Percentiles rank a stretch among this genome's conserved stretches.
Evolutionary conservation across 53 echinoderm and acorn worm genomes (phyloP).

Genomic region (Astropecten irregularis): DNA sequence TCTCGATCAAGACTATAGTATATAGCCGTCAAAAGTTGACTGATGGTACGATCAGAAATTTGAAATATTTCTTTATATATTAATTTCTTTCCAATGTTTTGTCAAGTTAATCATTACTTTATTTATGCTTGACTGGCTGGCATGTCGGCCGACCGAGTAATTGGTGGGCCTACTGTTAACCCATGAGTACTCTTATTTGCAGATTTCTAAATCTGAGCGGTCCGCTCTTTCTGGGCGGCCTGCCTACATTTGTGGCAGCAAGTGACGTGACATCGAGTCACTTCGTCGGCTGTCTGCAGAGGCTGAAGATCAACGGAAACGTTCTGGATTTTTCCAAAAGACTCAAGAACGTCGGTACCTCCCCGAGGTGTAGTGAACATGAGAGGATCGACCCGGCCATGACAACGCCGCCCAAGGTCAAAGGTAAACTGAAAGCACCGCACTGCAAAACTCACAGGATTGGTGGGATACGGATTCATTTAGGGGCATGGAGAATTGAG

Average conservation of each 20-base stretch:
- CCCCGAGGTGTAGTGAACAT: conserved; percentile 9
- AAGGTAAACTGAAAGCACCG: conserved; percentile 10
- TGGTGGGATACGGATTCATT: too few relatives aligned
- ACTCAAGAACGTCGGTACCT: conserved; percentile 39
- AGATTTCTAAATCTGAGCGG: conserved; percentile 50
- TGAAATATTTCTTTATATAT: too few relatives aligned
- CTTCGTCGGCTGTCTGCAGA: conserved; percentile 9
- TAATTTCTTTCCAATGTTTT: neutral
- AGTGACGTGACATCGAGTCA: conserved; percentile 13
- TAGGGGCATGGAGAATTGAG: too few relatives aligned
- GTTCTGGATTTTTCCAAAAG: conserved; percentile 10
- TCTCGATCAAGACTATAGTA: too few relatives aligned
- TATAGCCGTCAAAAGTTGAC: too few relatives aligned
- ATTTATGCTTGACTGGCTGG: too few relatives aligned
- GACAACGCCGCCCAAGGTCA: neutral
- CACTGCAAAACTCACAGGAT: too few relatives aligned
- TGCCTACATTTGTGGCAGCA: conserved; percentile 2
- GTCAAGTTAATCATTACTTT: neutral
- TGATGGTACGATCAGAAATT: too few relatives aligned
- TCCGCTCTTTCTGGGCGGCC: conserved; percentile 32
- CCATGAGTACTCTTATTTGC: too few relatives aligned
- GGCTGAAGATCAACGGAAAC: neutral
- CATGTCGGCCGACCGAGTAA: too few relatives aligned
- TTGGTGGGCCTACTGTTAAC: too few relatives aligned
- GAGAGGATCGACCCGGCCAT: neutral